Evolutionary conservation across 2,797 vertebrate genomes (phyloP).

Genomic region (Thamnophis elegans): DNA sequence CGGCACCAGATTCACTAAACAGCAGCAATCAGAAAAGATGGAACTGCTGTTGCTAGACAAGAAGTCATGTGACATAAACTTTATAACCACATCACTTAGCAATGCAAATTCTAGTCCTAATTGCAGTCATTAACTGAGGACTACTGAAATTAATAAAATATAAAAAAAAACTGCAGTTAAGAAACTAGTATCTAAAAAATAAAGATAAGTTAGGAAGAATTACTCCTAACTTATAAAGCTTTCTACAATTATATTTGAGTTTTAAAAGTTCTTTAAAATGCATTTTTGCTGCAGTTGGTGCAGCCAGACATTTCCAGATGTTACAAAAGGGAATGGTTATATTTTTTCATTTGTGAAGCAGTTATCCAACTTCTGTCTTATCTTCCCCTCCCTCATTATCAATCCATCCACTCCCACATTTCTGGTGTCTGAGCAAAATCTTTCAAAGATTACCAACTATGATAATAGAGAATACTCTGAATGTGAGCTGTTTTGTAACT

Average conservation of each 20-base stretch:
- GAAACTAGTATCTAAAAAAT: neutral
- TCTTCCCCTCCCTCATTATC: neutral
- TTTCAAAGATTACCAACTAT: neutral
- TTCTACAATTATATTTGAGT: neutral
- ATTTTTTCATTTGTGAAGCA: neutral
- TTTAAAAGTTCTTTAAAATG: neutral
- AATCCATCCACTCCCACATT: neutral
- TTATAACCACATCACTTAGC: neutral
- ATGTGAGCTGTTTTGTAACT: neutral
- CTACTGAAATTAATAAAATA: neutral
- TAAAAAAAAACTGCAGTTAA: neutral
- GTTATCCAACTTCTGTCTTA: neutral
- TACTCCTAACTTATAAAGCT: neutral
- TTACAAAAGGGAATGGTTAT: neutral
- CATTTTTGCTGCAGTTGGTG: neutral
- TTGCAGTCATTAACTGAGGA: neutral
- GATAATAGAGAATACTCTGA: neutral
- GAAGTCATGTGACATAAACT: neutral
- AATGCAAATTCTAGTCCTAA: neutral
- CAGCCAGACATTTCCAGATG: neutral
- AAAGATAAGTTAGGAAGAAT: neutral
- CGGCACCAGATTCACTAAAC: accelerated
- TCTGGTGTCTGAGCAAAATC: neutral
- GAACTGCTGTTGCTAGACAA: neutral
- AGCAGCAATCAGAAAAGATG: neutral